Conservation (phyloP, 2,888 invertebrate genomes). For the Heteromyza rotundicornis region DNA sequence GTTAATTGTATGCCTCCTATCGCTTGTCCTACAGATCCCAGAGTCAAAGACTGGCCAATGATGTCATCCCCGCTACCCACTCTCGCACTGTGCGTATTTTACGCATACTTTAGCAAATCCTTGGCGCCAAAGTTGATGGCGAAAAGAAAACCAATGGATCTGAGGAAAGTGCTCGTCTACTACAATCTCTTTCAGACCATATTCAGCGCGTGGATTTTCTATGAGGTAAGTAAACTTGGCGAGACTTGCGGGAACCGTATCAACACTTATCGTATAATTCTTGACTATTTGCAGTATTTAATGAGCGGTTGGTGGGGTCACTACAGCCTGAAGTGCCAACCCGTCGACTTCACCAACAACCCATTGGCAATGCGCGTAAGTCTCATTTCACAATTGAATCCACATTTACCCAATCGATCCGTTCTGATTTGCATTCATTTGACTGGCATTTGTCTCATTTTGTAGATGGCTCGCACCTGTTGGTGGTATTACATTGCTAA, state of each 20-base stretch:
- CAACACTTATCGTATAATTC: neutral
- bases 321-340: constrained; percentile 84
- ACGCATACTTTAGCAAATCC: constrained; percentile 82
- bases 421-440: neutral
- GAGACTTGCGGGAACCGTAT: too few species aligned
- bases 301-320: constrained; percentile 78
- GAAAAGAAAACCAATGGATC: constrained; percentile 85
- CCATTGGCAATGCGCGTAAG: constrained; percentile 75
- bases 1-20: too few species aligned
- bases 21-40: too few species aligned
- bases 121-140: constrained; percentile 89
- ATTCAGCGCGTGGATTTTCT: constrained; percentile 90
- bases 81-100: constrained; percentile 78
- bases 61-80: constrained; percentile 91
- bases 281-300: constrained; percentile 65
- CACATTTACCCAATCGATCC: neutral
- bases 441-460: constrained; percentile 4
- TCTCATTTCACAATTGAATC: too few species aligned
- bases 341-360: constrained; percentile 81
- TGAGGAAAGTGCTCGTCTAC: constrained; percentile 77
- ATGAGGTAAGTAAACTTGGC: constrained; percentile 89
- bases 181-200: constrained; percentile 91
- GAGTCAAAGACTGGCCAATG: constrained; percentile 88
- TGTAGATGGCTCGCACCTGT: constrained; percentile 87
- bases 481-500: constrained; percentile 99